Evolutionary conservation across 1,140 invertebrate species (phyloP), one percentile per base, ranked within the genome.

Genomic region (Heterodera schachtii): DNA sequence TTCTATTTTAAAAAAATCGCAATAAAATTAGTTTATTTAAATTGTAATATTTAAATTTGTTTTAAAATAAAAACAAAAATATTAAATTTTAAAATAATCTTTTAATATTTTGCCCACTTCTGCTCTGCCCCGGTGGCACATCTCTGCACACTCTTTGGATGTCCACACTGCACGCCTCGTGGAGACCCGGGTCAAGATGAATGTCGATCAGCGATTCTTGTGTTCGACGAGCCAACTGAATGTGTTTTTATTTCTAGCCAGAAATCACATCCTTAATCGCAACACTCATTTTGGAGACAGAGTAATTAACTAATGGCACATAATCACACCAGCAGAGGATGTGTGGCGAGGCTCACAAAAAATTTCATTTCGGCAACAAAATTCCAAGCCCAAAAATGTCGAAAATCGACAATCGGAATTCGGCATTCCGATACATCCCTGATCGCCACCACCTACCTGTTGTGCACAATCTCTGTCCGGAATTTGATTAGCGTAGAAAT

Each of bases 111-210:
- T 31, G 31, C 31, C 31, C 31, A 91, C 91, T 90, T 90, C 91
- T 88, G 80, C 95, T 95, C 88, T 94, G 94, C 77, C 96, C 96
- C 90, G 94, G 93, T 69, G 93, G 92, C 21, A 97, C 91, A 88
- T 94, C 93, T 84, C 92, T 93, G 90, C 96, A 98, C 88, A 93
- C 94, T 86, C 94, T 94, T n/a, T 93, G 91, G 11, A 98, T 91
- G 86, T 93, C 93, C 21, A 90, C 83, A 57, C 89, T 86, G 87
- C 93, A 93, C 0, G 91, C 91, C 73, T 90, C 87, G 81, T 92
- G 90, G 5, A 93, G 89, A 44, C 91, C 64, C 19, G 92, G 92
- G 87, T 93, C 93, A 13, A 92, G 90, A 82, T 93, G 92, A 73
- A 93, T 91, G 87, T 93, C 93, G 21, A 92, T 90, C 79, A 92